Percentiles rank a stretch among this genome's conserved stretches.
These are phyloP conservation scores for Baronia brevicornis DNA, from an alignment of 2,888 invertebrate genomes.

Conservation along the genomic window DNA sequence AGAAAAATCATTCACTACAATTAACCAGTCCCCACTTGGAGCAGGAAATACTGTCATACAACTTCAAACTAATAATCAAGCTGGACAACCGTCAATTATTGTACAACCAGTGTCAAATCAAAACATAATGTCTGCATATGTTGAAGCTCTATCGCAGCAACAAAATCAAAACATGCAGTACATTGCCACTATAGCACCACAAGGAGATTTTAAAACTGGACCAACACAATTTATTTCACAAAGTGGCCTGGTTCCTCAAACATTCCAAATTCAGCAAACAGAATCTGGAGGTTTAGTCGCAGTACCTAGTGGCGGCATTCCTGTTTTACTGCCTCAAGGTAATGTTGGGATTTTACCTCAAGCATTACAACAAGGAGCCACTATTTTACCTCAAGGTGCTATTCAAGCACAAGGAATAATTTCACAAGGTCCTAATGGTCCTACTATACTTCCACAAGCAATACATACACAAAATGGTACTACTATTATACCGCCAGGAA, in stretches of 20 bases:
- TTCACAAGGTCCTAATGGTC: conserved; percentile 74
- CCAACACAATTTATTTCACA: conserved; percentile 75
- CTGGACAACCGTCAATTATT: conserved; percentile 79
- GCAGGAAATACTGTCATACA: conserved; percentile 73
- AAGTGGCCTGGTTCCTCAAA: conserved; percentile 72
- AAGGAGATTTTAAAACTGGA: conserved; percentile 72
- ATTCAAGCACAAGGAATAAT: conserved; percentile 69
- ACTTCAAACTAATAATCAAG: conserved; percentile 71
- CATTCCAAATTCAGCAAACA: conserved; percentile 77
- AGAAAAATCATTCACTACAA: conserved; percentile 64
- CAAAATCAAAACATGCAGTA: conserved; percentile 85
- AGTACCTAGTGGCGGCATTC: conserved; percentile 76
- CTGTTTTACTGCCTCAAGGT: conserved; percentile 70
- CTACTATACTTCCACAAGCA: conserved; percentile 77
- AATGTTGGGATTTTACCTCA: conserved; percentile 70
- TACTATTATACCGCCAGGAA: conserved; percentile 77
- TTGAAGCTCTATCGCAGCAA: conserved; percentile 81
- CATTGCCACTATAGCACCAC: conserved; percentile 81
- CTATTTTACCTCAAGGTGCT: conserved; percentile 76
- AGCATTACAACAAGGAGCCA: conserved; percentile 70
- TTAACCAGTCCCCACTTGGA: conserved; percentile 62
- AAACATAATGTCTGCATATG: conserved; percentile 78
- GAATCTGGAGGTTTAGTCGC: conserved; percentile 77
- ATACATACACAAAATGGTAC: conserved; percentile 76
- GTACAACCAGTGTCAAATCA: conserved; percentile 79